These are phyloP conservation scores for Ophthalmolycus amberensis DNA, from an alignment of 2,113 vertebrate genomes.

Conservation along the genomic window DNA sequence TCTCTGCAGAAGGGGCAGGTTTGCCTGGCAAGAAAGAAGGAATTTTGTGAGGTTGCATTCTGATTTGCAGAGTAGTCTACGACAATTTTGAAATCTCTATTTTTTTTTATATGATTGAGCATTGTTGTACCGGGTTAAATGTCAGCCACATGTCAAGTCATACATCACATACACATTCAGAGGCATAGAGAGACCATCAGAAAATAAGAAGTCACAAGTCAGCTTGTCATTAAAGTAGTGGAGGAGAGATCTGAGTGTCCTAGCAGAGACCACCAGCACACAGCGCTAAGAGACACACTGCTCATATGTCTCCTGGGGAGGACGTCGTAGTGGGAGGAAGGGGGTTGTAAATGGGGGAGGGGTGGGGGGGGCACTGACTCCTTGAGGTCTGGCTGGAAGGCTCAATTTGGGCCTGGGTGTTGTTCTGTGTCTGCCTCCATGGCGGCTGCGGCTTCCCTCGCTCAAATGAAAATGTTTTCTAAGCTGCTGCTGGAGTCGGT, in stretches of 20 bases:
- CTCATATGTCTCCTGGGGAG: slow-evolving; percentile 27
- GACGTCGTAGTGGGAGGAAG: slow-evolving; percentile 29
- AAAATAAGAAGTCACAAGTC: background rate
- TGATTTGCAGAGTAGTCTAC: background rate
- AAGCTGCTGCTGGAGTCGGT: slow-evolving; percentile 45
- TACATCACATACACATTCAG: background rate
- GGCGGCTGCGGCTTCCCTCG: slow-evolving; percentile 51
- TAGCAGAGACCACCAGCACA: slow-evolving; percentile 6
- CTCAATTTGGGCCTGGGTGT: slow-evolving; percentile 48
- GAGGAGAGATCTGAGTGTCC: background rate
- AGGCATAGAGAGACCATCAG: background rate
- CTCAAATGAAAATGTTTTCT: slow-evolving; percentile 42
- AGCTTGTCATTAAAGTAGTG: background rate
- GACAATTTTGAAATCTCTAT: too few species aligned
- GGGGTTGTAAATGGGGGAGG: background rate
- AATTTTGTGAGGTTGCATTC: background rate
- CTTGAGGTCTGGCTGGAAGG: slow-evolving; percentile 56
- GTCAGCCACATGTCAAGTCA: background rate
- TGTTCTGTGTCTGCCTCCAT: slow-evolving; percentile 54
- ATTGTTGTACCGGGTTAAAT: background rate
- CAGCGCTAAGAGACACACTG: slow-evolving; percentile 22
- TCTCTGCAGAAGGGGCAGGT: slow-evolving; percentile 95
- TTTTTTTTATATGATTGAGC: background rate
- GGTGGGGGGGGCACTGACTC: slow-evolving; percentile 33
- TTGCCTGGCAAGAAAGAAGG: slow-evolving; percentile 84